These are phyloP conservation scores for Muscina levida DNA, from an alignment of 2,888 invertebrate genomes.

Conservation along the genomic window DNA sequence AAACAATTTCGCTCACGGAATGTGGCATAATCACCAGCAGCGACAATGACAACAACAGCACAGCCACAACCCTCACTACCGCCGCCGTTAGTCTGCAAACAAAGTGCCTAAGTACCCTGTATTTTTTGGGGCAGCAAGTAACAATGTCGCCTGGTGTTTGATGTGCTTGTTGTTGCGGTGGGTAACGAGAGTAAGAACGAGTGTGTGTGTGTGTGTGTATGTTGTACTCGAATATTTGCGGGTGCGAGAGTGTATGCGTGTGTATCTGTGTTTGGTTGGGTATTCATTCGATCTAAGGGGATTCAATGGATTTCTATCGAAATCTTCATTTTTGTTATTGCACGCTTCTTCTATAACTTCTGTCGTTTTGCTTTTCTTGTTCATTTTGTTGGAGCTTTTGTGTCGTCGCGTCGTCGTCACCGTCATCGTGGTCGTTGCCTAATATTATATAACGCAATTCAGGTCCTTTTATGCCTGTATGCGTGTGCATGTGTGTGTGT, in stretches of 20 bases:
- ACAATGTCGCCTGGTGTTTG: slow-evolving; percentile 15
- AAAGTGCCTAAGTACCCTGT: slow-evolving; percentile 46
- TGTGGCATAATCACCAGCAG: too few relatives aligned
- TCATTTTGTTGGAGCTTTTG: slow-evolving; percentile 44
- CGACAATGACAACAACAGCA: too few relatives aligned
- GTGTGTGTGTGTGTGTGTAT: background rate
- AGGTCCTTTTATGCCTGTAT: slow-evolving; percentile 21
- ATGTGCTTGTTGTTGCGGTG: slow-evolving; percentile 6
- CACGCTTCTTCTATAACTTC: slow-evolving; percentile 42
- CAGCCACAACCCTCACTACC: too few relatives aligned
- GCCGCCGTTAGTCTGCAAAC: too few relatives aligned
- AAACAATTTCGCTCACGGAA: too few relatives aligned
- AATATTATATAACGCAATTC: slow-evolving; percentile 57
- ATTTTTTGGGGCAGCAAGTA: slow-evolving; percentile 31
- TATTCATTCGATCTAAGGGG: slow-evolving; percentile 18
- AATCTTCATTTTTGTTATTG: slow-evolving; percentile 44
- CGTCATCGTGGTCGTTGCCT: slow-evolving; percentile 10
- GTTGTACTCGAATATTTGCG: background rate
- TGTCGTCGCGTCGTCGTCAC: too few relatives aligned
- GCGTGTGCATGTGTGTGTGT: background rate
- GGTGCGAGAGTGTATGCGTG: background rate
- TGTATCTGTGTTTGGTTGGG: background rate
- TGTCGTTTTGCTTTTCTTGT: slow-evolving; percentile 43
- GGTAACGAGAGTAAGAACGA: slow-evolving; percentile 4
- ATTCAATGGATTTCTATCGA: slow-evolving; percentile 56